Percentiles rank a stretch among this genome's conserved stretches.
phyloP scores from a whole-genome alignment of 2,797 vertebrate species.

The Ceyx erithaca region DNA sequence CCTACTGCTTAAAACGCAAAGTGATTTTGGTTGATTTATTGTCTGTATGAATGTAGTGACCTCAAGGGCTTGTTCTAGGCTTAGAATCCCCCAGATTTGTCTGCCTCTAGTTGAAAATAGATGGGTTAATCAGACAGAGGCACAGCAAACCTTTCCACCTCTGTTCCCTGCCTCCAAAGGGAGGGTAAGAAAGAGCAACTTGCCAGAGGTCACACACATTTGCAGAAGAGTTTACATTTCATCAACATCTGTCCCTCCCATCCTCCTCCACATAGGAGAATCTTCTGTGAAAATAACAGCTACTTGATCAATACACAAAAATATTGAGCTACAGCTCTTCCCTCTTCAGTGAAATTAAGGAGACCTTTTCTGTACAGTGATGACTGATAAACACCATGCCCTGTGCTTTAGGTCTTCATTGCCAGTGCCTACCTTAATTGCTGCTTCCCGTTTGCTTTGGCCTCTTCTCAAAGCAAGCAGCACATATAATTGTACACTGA shows the following conservation, averaged over 20 bases:
- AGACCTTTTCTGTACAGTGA: background rate
- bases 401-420: background rate
- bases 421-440: slow-evolving; percentile 11
- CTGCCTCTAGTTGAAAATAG: background rate
- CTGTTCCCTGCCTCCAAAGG: background rate
- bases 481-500: background rate
- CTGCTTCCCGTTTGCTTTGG: slow-evolving; percentile 32
- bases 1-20: background rate
- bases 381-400: background rate
- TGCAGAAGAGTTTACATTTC: background rate
- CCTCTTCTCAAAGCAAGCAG: slow-evolving; percentile 50
- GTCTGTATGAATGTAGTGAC: background rate
- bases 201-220: background rate
- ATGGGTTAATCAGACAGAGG: background rate
- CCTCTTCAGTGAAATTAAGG: background rate
- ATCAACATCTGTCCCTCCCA: background rate
- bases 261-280: accelerated
- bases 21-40: background rate
- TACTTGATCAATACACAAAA: background rate
- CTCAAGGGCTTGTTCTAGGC: background rate
- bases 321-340: background rate
- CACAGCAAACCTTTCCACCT: background rate
- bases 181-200: background rate
- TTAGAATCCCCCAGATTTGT: background rate
- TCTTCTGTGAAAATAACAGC: background rate